Evolutionary conservation across 2,888 invertebrate species (phyloP).

Genomic region (Resseliella maxima): DNA sequence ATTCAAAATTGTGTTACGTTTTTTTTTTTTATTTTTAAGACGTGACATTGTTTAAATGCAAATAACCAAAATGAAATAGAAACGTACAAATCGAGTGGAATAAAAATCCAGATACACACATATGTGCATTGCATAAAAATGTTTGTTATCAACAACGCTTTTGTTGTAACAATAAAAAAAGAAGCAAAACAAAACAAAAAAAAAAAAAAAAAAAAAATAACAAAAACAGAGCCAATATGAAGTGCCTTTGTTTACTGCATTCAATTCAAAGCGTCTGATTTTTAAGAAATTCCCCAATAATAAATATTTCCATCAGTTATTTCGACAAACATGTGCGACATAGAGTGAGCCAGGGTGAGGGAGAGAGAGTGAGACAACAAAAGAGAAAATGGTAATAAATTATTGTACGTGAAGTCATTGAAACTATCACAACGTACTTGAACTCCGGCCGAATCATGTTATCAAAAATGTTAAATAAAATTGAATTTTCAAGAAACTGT

Average conservation of each 20-base stretch:
- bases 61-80: slow-evolving; percentile 2
- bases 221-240: not conserved
- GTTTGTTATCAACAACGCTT: slow-evolving; percentile 5
- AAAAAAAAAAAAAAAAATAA: too few species aligned
- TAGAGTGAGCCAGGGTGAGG: not conserved
- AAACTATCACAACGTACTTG: slow-evolving; percentile 2
- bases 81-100: not conserved
- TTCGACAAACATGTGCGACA: too few species aligned
- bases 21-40: slow-evolving; percentile 40
- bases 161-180: too few species aligned
- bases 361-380: not conserved
- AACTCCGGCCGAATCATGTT: slow-evolving; percentile 49
- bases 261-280: not conserved
- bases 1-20: slow-evolving; percentile 54
- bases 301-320: slow-evolving; percentile 32
- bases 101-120: not conserved
- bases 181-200: too few species aligned
- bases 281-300: not conserved
- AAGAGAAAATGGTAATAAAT: not conserved
- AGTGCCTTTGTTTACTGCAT: slow-evolving; percentile 25
- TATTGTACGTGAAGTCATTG: slow-evolving; percentile 38
- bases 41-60: slow-evolving; percentile 55
- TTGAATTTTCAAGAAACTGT: slow-evolving; percentile 38
- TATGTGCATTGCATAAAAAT: slow-evolving; percentile 42
- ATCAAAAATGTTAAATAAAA: slow-evolving; percentile 33